Conservation (phyloP, 2,888 invertebrate species). For the Fragum whitleyi region DNA sequence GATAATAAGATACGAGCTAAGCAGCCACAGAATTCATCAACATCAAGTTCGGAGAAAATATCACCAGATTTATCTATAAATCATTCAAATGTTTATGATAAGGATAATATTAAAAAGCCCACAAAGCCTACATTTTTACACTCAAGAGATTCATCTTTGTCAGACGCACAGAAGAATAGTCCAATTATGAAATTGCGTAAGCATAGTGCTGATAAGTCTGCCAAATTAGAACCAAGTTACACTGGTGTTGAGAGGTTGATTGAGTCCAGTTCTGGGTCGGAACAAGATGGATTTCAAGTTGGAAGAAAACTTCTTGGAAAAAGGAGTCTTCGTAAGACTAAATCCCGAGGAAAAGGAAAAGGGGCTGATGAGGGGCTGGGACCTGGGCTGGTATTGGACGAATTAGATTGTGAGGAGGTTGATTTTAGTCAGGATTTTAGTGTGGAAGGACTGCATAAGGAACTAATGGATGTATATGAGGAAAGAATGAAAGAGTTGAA, state of each 20-base stretch:
- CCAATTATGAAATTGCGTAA: conserved; percentile 66
- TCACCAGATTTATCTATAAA: conserved; percentile 38
- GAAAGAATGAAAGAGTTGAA: conserved; percentile 18
- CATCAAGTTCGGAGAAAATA: conserved; percentile 55
- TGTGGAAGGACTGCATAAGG: conserved; percentile 11
- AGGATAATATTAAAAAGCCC: conserved; percentile 65
- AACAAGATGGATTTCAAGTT: conserved; percentile 74
- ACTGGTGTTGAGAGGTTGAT: conserved; percentile 65
- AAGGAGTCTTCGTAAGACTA: conserved; percentile 80
- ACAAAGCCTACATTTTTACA: conserved; percentile 76
- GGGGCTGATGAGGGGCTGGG: conserved; percentile 76
- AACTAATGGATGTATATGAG: conserved; percentile 23
- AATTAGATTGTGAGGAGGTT: conserved; percentile 69
- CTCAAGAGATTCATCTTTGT: conserved; percentile 61
- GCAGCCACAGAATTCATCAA: conserved; percentile 38
- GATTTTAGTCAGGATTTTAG: conserved; percentile 39
- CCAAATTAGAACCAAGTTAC: conserved; percentile 36
- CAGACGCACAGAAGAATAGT: conserved; percentile 66
- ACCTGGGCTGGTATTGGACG: conserved; percentile 73
- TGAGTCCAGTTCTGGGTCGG: conserved; percentile 81
- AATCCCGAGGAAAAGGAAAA: conserved; percentile 82
- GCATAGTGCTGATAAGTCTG: conserved; percentile 33
- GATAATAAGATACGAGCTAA: conserved; percentile 32
- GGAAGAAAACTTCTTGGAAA: conserved; percentile 68
- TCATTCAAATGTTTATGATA: conserved; percentile 33